Evolutionary conservation across 2,797 vertebrate species (phyloP), one percentile per base, ranked within the genome.

Genomic region (Smutsia temminckii): DNA sequence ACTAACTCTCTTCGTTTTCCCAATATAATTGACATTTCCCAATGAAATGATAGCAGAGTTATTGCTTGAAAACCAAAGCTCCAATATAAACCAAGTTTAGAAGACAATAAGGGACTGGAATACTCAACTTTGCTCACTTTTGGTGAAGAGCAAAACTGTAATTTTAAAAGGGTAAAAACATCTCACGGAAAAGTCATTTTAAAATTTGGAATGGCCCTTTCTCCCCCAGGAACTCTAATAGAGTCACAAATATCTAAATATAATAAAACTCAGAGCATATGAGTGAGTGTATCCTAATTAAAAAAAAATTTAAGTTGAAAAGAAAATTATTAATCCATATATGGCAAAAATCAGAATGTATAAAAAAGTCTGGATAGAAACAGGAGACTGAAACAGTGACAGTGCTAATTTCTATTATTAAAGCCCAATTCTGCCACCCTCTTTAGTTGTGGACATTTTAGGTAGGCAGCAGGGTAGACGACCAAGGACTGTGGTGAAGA

Each of bases 191-290:
- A 94, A 69, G 75, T 37, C 27, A 83, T 79, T 95, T 42, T 69
- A 51, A 96, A 97, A 64, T 87, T 80, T 94, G 3, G 46, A 75
- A 61, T 84, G 63, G 80, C 40, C 66, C 37, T 79, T 57, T 84
- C 37, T 75, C 8, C 64, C 17, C 12, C 8, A 75, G n/a, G 91
- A 96, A 85, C 46, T 49, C 61, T 55, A 89, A 84, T 37, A 88
- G 83, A 61, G 81, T 59, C 8, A 75, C 10, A 59, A 27, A 92
- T 84, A 53, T 66, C 37, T 77, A 46, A 61, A 27, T 59, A 34
- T 59, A 71, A 66, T 55, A 64, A 46, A 93, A 95, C 66, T 34
- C 20, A 53, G 92, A 93, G 40, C 34, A 23, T 66, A 51, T 63
- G 53, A 87, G 37, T 51, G 92, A 72, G 2, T 72, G 42, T 85